phyloP scores from a whole-genome alignment of 1,140 invertebrate species.

The Amyelois transitella region DNA sequence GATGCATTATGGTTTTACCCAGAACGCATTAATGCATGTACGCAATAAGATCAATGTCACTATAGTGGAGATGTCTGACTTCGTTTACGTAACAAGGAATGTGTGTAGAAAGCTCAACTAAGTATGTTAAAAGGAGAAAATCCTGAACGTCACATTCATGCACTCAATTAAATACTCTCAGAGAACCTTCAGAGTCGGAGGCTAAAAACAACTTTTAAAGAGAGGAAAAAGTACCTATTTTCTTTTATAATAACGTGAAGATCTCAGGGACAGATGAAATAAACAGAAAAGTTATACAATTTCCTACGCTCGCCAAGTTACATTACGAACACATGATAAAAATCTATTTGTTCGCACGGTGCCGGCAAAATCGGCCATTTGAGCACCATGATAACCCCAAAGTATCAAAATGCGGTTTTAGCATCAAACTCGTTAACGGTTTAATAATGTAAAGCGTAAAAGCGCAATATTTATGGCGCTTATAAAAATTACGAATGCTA shows the following conservation, averaged over 20 bases:
- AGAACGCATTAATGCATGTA: too few relatives aligned
- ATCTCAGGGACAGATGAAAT: neutral
- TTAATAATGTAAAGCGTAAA: constrained; percentile 11
- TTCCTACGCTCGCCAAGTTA: neutral
- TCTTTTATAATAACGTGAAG: neutral
- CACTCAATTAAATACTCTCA: neutral
- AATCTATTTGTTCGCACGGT: neutral
- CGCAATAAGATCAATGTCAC: too few relatives aligned
- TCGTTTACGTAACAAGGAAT: too few relatives aligned
- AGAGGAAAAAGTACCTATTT: neutral
- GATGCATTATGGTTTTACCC: too few relatives aligned
- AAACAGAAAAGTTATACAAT: neutral
- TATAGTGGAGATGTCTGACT: too few relatives aligned
- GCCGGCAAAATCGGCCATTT: neutral
- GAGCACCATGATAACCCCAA: neutral
- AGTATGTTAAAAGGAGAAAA: neutral
- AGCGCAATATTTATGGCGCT: constrained; percentile 10
- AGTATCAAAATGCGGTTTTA: constrained; percentile 1
- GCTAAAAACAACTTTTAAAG: neutral
- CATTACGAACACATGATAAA: neutral
- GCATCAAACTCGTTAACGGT: constrained; percentile 7
- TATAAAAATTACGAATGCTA: constrained; percentile 9
- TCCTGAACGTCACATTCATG: neutral
- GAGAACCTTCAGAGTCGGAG: neutral
- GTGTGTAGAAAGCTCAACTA: too few relatives aligned